Evolutionary conservation across 2,797 vertebrate species (phyloP), one percentile per base, ranked within the genome.

Genomic region (Enteromius fasciolatus): DNA sequence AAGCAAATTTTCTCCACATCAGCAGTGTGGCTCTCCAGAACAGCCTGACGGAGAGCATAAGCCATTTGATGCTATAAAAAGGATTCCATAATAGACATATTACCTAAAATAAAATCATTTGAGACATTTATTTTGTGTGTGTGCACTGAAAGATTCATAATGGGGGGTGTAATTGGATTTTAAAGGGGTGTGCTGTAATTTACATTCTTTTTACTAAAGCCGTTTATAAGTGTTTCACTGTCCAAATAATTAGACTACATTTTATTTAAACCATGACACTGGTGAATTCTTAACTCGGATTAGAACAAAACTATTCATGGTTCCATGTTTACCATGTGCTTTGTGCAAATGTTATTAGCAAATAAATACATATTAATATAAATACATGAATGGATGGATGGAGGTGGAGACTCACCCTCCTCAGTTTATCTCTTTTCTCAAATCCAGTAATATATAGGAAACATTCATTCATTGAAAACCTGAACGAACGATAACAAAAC

Each of bases 1-100:
- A 83, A 84, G 73, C 72, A 64, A 36, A 83, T 78, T 83, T 83
- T 68, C 85, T 81, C 74, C 68, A 81, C 59, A 86, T 75, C 76
- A 74, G 76, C 61, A 68, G 23, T 63, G 75, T 73, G 33, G 80
- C 74, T 81, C 73, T 57, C 72, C 36, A 68, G 73, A 64, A 81
- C 57, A 77, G 63, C 48, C 64, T 77, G 78, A 70, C 73, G 57
- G 73, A 81, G 68, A 78, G 57, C 31, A 77, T 81, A 73, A 78
- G 69, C 61, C 46, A 67, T 81, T 66, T 57, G 54, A 87, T 69
- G 66, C 15, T 67, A 78, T 70, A 73, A 84, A 63, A 68, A 85
- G 61, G 67, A 69, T 85, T 63, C 68, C 61, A 67, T 73, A 74
- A 83, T 68, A 82, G 67, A 72, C 66, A 41, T 41, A 61, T 80